Evolutionary conservation across 2,888 invertebrate species (phyloP).

Genomic region (Synergus japonicus): DNA sequence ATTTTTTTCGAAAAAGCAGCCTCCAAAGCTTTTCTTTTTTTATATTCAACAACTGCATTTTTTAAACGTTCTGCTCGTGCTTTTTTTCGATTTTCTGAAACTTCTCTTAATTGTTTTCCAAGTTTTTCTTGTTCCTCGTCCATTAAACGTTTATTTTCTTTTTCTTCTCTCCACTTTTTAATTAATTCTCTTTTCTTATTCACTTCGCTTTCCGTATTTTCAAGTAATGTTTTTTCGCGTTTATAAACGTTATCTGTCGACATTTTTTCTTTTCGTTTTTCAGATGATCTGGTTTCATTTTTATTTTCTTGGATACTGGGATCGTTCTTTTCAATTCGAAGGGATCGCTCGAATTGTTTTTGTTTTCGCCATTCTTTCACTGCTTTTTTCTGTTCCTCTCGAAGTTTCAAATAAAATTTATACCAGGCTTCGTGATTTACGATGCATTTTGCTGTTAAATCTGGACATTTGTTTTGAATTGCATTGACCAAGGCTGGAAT

Average conservation of each 20-base stretch:
- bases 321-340: conserved; percentile 33
- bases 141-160: conserved; percentile 59
- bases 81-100: conserved; percentile 58
- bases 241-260: conserved; percentile 40
- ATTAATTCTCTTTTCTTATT: conserved; percentile 62
- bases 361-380: conserved; percentile 77
- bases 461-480: conserved; percentile 69
- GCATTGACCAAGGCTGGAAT: conserved; percentile 65
- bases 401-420: conserved; percentile 76
- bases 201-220: conserved; percentile 7
- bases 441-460: conserved; percentile 73
- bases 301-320: conserved; percentile 5
- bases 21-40: conserved; percentile 58
- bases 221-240: conserved; percentile 14
- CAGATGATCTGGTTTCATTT: conserved; percentile 29
- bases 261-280: conserved; percentile 26
- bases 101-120: conserved; percentile 53
- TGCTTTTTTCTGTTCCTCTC: conserved; percentile 75
- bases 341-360: conserved; percentile 58
- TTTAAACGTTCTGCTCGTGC: conserved; percentile 53
- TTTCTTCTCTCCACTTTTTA: conserved; percentile 68
- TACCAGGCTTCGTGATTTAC: conserved; percentile 79
- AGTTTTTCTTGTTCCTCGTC: conserved; percentile 63
- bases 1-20: neutral
- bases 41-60: conserved; percentile 58